Evolutionary conservation across 2,888 invertebrate species (phyloP).

Genomic region (Luperina nickerlii): DNA sequence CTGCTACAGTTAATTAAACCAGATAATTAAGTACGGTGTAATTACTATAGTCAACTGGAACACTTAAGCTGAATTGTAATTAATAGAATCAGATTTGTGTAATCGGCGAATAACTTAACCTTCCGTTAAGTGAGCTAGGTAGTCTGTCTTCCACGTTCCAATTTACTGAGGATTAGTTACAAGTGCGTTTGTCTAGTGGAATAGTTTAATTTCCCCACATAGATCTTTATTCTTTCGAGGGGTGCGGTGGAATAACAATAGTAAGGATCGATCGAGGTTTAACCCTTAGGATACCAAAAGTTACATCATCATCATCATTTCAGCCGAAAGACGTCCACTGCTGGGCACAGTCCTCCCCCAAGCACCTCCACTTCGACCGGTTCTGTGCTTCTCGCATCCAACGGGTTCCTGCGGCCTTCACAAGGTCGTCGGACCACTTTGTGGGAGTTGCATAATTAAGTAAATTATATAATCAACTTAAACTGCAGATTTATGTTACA

Average conservation of each 20-base stretch:
- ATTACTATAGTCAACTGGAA: conserved; percentile 56
- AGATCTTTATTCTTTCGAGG: conserved; percentile 2
- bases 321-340: no score
- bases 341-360: no score
- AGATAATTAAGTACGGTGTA: conserved; percentile 51
- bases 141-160: conserved; percentile 59
- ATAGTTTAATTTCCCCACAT: conserved; percentile 37
- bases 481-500: background rate
- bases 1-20: conserved; percentile 43
- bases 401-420: no score
- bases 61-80: conserved; percentile 57
- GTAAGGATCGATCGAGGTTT: background rate
- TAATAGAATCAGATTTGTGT: conserved; percentile 60
- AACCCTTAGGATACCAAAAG: background rate
- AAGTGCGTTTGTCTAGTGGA: conserved; percentile 23
- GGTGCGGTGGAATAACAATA: background rate
- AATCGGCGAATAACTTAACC: conserved; percentile 61
- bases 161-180: conserved; percentile 63
- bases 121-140: conserved; percentile 47
- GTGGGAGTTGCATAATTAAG: no score
- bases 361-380: no score
- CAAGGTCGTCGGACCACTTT: no score
- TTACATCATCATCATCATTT: no score
- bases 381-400: no score
- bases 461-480: background rate